These are phyloP conservation scores for Panagrolaimus sp. DNA, from an alignment of 1,140 invertebrate genomes.

Conservation along the genomic window DNA sequence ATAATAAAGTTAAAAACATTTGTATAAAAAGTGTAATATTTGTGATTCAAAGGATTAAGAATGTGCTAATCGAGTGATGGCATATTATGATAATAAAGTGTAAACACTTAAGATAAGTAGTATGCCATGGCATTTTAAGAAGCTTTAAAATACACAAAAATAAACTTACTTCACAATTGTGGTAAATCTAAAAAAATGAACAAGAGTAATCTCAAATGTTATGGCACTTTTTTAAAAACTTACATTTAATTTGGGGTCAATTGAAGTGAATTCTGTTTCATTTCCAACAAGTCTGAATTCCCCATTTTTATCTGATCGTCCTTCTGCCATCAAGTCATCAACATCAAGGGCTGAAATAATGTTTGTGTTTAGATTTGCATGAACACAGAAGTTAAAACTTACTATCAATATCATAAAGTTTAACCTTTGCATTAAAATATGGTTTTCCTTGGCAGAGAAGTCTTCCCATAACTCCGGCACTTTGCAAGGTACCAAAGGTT, in stretches of 20 bases:
- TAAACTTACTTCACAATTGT: slow-evolving; percentile 26
- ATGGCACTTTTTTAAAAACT: neutral
- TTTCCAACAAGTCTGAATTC: slow-evolving; percentile 34
- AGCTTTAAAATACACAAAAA: neutral
- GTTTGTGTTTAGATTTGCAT: neutral
- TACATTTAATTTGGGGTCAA: slow-evolving; percentile 34
- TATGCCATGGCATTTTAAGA: neutral
- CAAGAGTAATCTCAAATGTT: neutral
- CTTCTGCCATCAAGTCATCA: slow-evolving; percentile 47
- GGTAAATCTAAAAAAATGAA: slow-evolving; percentile 26
- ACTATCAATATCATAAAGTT: slow-evolving; percentile 30
- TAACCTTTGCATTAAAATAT: slow-evolving; percentile 35
- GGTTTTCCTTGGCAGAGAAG: slow-evolving; percentile 36
- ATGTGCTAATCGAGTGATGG: neutral
- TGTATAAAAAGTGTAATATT: too few species aligned
- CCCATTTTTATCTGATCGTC: slow-evolving; percentile 36
- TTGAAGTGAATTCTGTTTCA: slow-evolving; percentile 41
- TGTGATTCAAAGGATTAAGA: slow-evolving; percentile 20
- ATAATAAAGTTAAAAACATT: too few species aligned
- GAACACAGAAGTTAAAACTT: slow-evolving; percentile 15
- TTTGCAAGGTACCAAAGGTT: slow-evolving; percentile 3
- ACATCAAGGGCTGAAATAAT: slow-evolving; percentile 26
- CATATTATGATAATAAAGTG: slow-evolving; percentile 32
- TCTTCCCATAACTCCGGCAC: slow-evolving; percentile 15
- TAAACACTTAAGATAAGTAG: neutral